A percentile compares a stretch with the other conserved stretches of the same genome.
Conservation (phyloP, 2,797 vertebrate genomes). For the Sebastolobus altivelis region DNA sequence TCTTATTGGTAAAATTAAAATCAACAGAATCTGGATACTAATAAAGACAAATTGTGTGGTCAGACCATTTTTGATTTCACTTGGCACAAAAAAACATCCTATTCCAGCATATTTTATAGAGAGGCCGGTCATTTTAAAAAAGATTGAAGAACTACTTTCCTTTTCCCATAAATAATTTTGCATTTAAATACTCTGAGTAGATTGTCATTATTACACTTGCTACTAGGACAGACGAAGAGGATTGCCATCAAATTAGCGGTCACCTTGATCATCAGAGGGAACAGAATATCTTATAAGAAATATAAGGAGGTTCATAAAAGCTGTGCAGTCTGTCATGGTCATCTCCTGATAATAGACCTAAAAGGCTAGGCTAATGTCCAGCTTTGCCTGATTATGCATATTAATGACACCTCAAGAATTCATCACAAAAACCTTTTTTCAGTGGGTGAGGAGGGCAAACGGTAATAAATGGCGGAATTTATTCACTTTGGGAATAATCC, state of each 20-base stretch:
- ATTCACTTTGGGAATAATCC: conserved; percentile 74
- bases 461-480: conserved; percentile 73
- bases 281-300: conserved; percentile 67
- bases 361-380: conserved; percentile 73
- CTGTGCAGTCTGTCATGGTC: conserved; percentile 75
- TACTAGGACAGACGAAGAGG: conserved; percentile 47
- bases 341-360: conserved; percentile 76
- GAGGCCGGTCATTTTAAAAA: background rate
- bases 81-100: background rate
- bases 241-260: conserved; percentile 73
- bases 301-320: conserved; percentile 75
- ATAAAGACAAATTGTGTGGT: background rate
- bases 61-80: background rate
- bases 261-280: conserved; percentile 74
- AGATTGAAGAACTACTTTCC: background rate
- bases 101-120: conserved; percentile 4
- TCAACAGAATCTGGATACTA: background rate
- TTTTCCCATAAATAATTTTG: conserved; percentile 35
- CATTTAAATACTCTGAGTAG: conserved; percentile 31
- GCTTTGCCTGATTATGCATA: conserved; percentile 78
- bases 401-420: conserved; percentile 78
- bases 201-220: conserved; percentile 45
- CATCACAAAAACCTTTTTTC: conserved; percentile 68
- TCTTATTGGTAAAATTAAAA: background rate
- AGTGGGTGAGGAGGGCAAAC: conserved; percentile 71